phyloP scores from a whole-genome alignment of 2,113 vertebrate species.

The Macrotis lagotis region DNA sequence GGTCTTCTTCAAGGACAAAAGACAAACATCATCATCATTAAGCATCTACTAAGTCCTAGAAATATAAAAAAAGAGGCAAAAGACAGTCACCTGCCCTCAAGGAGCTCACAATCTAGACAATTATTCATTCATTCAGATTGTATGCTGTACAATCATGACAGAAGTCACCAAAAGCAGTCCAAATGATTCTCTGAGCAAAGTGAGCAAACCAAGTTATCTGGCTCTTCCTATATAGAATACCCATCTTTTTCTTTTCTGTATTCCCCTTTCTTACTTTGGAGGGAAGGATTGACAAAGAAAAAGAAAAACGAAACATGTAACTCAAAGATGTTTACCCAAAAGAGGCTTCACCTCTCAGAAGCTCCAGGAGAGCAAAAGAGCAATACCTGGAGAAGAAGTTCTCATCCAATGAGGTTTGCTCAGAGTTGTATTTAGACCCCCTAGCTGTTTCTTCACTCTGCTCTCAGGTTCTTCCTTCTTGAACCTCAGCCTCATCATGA shows the following conservation, averaged over 20 bases:
- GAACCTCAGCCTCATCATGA: background rate
- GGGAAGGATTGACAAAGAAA: background rate
- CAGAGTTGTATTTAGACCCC: background rate
- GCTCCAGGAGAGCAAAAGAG: background rate
- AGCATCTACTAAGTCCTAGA: background rate
- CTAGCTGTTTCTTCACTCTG: background rate
- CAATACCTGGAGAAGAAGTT: background rate
- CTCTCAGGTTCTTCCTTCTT: background rate
- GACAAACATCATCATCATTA: too few relatives aligned
- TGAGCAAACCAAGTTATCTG: background rate
- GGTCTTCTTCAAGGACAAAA: too few relatives aligned
- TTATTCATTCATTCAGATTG: background rate
- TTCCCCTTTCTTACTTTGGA: background rate
- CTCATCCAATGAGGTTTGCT: background rate
- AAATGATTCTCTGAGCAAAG: background rate
- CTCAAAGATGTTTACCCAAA: too few relatives aligned
- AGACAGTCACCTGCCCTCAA: background rate
- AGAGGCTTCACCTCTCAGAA: background rate
- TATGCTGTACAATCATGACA: background rate
- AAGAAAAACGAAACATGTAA: background rate
- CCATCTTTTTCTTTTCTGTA: background rate
- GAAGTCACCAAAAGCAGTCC: background rate
- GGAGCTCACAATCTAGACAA: background rate
- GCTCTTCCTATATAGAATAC: background rate
- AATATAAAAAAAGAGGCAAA: background rate